Percentiles rank a stretch among this genome's conserved stretches.
phyloP scores from a whole-genome alignment of 2,888 invertebrate species.

The Molanna angustata region DNA sequence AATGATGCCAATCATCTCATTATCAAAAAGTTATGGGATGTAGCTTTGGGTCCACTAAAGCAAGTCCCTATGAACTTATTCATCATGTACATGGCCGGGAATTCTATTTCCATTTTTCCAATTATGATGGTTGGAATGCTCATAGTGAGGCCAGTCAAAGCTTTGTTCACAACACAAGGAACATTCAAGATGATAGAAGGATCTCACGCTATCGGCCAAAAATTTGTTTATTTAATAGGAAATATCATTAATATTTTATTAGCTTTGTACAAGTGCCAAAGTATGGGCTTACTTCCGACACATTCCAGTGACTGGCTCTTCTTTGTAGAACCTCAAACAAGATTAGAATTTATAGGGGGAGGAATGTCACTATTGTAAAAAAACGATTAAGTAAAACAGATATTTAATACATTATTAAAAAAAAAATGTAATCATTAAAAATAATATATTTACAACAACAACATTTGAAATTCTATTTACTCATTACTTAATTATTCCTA shows the following conservation, averaged over 20 bases:
- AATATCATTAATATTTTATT: conserved; percentile 88
- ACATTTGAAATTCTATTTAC: conserved; percentile 35
- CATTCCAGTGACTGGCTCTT: conserved; percentile 98
- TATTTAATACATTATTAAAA: conserved; percentile 17
- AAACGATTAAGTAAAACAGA: conserved; percentile 35
- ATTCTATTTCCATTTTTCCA: conserved; percentile 98
- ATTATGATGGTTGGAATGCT: conserved; percentile 99
- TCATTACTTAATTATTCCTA: too few relatives aligned
- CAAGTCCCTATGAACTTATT: conserved; percentile 99
- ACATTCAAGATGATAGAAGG: conserved; percentile 95
- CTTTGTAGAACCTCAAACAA: conserved; percentile 87
- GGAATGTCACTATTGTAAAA: conserved; percentile 64
- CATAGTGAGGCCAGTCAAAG: conserved; percentile 93
- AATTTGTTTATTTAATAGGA: conserved; percentile 89
- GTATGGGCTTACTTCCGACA: conserved; percentile 95
- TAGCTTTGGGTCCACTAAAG: conserved; percentile 91
- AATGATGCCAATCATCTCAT: conserved; percentile 80
- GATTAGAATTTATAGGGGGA: conserved; percentile 84
- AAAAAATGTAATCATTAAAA: not conserved
- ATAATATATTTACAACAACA: conserved; percentile 14
- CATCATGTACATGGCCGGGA: conserved; percentile 99
- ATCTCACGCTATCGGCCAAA: conserved; percentile 84
- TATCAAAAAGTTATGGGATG: conserved; percentile 95
- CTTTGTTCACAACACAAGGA: conserved; percentile 83
- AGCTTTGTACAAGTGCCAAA: conserved; percentile 96